Percentiles rank a stretch among this genome's conserved stretches.
Evolutionary conservation across 2,113 vertebrate genomes (phyloP).

Genomic region (Shinisaurus crocodilurus): DNA sequence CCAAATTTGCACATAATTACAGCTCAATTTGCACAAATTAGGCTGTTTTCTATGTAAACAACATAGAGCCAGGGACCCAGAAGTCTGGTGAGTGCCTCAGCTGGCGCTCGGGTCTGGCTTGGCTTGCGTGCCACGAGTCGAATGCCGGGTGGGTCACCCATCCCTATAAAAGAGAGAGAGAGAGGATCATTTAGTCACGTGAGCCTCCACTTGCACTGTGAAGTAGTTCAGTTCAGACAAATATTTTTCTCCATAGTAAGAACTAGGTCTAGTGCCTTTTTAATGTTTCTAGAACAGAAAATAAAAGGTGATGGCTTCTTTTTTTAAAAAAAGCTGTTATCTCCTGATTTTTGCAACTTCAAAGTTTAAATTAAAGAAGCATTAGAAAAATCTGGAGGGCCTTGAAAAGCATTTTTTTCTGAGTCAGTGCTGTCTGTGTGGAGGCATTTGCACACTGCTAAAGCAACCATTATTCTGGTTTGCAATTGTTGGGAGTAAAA

Average conservation of each 20-base stretch:
- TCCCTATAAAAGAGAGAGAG: background rate
- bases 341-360: background rate
- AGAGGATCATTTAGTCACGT: background rate
- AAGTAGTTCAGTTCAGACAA: background rate
- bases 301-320: background rate
- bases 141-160: too few species aligned
- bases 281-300: background rate
- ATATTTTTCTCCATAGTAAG: background rate
- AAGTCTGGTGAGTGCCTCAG: too few species aligned
- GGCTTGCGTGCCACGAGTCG: too few species aligned
- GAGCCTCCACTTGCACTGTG: background rate
- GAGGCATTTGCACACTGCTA: background rate
- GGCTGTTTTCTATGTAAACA: too few species aligned
- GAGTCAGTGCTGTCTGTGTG: background rate
- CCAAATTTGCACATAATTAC: too few species aligned
- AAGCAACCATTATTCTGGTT: background rate
- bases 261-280: background rate
- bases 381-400: background rate
- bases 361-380: slow-evolving; percentile 3
- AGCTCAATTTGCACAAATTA: too few species aligned
- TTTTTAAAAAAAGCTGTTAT: background rate
- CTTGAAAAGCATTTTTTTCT: background rate
- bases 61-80: too few species aligned
- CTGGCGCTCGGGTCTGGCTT: too few species aligned
- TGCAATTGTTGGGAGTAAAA: background rate